Percentiles rank a stretch among this genome's conserved stretches.
Evolutionary conservation across 2,797 vertebrate genomes (phyloP).

Genomic region (Taeniopygia guttata): DNA sequence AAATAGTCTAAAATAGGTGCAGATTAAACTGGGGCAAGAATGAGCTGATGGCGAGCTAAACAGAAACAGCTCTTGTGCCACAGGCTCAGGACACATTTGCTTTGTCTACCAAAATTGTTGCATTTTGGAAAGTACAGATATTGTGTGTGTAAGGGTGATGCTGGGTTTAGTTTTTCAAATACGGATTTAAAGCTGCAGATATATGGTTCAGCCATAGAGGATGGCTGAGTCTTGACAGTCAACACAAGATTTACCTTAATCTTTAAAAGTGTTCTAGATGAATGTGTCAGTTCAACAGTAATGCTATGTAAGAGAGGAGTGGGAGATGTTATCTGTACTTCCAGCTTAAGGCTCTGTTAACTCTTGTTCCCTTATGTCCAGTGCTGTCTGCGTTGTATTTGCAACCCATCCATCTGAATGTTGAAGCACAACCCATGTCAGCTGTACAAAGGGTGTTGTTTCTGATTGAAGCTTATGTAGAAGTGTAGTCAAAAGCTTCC

Average conservation of each 20-base stretch:
- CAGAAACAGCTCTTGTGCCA: not conserved
- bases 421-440: not conserved
- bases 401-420: not conserved
- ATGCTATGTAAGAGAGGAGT: not conserved
- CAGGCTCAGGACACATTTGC: rapidly evolving
- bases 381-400: not conserved
- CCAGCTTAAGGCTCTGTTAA: not conserved
- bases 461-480: not conserved
- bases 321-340: not conserved
- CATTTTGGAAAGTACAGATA: not conserved
- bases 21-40: not conserved
- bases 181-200: not conserved
- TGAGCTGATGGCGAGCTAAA: not conserved
- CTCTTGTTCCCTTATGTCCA: not conserved
- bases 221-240: not conserved
- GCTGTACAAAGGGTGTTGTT: not conserved
- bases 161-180: not conserved
- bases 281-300: not conserved
- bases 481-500: not conserved
- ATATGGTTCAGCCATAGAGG: rapidly evolving
- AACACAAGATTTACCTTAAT: not conserved
- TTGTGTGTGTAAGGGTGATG: not conserved
- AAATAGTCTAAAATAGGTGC: not conserved
- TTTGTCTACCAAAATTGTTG: not conserved
- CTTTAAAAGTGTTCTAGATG: not conserved